Evolutionary conservation across 2,113 vertebrate species (phyloP).

Genomic region (Lepidothrix coronata): DNA sequence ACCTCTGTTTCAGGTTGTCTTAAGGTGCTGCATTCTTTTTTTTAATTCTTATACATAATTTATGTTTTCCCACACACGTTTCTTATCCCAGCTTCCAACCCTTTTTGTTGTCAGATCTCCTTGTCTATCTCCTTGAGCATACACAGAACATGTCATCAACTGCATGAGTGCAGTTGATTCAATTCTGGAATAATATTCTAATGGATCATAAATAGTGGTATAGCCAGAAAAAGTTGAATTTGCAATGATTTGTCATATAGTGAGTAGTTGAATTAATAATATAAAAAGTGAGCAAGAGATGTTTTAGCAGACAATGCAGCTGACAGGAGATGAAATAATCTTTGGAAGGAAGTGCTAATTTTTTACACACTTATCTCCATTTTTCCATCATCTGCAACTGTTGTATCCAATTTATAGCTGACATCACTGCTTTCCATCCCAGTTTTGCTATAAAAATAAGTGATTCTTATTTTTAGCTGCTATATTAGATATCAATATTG

Average conservation of each 20-base stretch:
- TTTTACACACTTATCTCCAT: not conserved
- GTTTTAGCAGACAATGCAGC: not conserved
- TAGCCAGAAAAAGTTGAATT: not conserved
- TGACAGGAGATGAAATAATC: constrained; percentile 7
- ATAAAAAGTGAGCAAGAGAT: not conserved
- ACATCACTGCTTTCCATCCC: not conserved
- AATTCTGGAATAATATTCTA: not conserved
- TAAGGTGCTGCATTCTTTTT: not conserved
- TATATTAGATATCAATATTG: not conserved
- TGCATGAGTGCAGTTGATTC: not conserved
- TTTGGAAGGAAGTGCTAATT: not conserved
- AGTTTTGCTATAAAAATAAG: not conserved
- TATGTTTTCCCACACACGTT: not conserved
- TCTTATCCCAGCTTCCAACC: not conserved
- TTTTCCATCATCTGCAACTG: not conserved
- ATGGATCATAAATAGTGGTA: not conserved
- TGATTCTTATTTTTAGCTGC: not conserved
- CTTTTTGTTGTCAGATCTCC: not conserved
- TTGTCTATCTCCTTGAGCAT: not conserved
- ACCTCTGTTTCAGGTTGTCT: not conserved
- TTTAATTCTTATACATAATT: not conserved
- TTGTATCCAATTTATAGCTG: not conserved
- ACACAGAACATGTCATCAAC: not conserved
- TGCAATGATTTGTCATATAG: not conserved
- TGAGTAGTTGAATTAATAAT: not conserved